Conservation (phyloP, 2,113 vertebrate genomes). For the Alces alces region DNA sequence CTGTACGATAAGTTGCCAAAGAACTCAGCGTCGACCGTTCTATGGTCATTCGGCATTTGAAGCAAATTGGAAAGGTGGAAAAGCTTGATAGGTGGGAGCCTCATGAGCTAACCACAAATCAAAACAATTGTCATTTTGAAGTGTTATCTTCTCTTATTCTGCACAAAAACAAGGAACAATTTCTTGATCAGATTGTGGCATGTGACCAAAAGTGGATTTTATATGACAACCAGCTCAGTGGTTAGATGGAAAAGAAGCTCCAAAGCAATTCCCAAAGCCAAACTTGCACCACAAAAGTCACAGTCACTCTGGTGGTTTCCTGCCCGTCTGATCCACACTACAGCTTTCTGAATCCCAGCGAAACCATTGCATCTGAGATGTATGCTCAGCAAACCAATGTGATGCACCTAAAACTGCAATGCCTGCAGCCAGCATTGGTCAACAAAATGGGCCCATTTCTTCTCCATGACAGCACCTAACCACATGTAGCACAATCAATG, state of each 20-base stretch:
- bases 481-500: accelerated
- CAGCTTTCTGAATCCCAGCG: background rate
- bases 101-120: background rate
- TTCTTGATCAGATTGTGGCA: accelerated
- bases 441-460: background rate
- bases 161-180: background rate
- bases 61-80: background rate
- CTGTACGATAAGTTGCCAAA: background rate
- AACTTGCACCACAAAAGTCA: background rate
- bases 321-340: background rate
- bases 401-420: background rate
- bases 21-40: background rate
- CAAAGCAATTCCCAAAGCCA: background rate
- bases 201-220: background rate
- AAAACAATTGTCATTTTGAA: background rate
- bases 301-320: background rate
- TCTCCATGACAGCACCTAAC: background rate
- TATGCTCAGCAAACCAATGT: background rate
- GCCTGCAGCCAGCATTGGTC: background rate
- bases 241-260: background rate
- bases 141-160: background rate
- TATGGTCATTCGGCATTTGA: background rate
- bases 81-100: background rate
- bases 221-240: background rate
- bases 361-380: background rate